Evolutionary conservation across 2,797 vertebrate species (phyloP), one percentile per base, ranked within the genome.

Genomic region (Squalus acanthias): DNA sequence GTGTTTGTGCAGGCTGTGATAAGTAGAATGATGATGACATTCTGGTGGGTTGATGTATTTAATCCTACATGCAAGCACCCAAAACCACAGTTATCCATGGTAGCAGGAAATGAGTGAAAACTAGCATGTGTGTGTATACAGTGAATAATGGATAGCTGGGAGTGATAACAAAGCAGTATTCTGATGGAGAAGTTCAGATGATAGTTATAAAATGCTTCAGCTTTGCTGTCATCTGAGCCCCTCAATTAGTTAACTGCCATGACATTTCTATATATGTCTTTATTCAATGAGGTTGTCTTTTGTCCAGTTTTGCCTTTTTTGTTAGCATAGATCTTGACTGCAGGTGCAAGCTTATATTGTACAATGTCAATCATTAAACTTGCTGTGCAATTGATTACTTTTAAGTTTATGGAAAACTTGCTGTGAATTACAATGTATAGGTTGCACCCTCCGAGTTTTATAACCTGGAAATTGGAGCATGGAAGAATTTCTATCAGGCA

Each of bases 21-120:
- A 95, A 95, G 33, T 95, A 74, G 60, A 92, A 74, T n/a, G 94
- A 57, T 20, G 70, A 76, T 95, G 70, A 57, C 50, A 95, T 76
- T 74, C 50, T 95, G 39, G 94, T 95, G 53, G 94, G 7, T 93
- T 93, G 33, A 67, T 39, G n/a, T 26, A n/a, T 46, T 69, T 93
- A 93, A 93, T 93, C 65, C 15, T 95, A 10, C 26, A 60, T 57
- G 13, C n/a, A n/a, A 57, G 50, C 94, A 76, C n/a, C 50, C 70
- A 95, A 76, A 95, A 33, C 70, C 94, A 39, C 88, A 95, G 93
- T 95, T 95, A 69, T 69, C 39, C 65, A 24, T 95, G 53, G 50
- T 60, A 7, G 46, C 8, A 60, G 26, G 91, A 69, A 82, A 95
- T 72, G 10, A 57, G 70, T 72, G 69, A 57, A 74, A 53, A 53